These are phyloP conservation scores for Onychorhynchus coronatus DNA, from an alignment of 2,113 vertebrate genomes.

Conservation along the genomic window DNA sequence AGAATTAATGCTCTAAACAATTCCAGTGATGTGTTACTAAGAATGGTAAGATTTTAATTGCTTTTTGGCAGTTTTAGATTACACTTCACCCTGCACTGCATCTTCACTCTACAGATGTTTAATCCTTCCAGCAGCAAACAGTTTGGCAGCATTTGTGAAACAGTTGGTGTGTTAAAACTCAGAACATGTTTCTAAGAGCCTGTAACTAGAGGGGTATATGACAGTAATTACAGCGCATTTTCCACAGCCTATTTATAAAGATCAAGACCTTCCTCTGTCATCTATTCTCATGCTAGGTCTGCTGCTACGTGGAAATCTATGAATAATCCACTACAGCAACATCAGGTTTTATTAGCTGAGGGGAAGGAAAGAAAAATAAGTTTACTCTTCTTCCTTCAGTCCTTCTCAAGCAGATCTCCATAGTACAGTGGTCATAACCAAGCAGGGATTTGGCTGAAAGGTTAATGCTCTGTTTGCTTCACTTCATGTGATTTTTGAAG, in stretches of 20 bases:
- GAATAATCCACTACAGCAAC: background rate
- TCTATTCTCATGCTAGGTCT: background rate
- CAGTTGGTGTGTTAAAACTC: slow-evolving; percentile 51
- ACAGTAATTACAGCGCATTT: background rate
- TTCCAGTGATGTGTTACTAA: slow-evolving; percentile 10
- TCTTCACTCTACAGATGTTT: slow-evolving; percentile 67
- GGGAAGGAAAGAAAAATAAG: background rate
- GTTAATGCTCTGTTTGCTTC: background rate
- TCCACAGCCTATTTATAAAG: background rate
- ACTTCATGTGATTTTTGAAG: background rate
- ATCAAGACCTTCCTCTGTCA: background rate
- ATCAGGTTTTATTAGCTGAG: background rate
- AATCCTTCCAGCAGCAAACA: slow-evolving; percentile 33
- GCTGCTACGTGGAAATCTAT: background rate
- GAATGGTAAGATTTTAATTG: slow-evolving; percentile 65
- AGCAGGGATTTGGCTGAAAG: background rate
- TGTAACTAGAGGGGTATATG: background rate
- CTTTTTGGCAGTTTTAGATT: slow-evolving; percentile 49
- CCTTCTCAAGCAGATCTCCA: background rate
- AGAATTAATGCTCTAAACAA: background rate
- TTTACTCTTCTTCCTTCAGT: background rate
- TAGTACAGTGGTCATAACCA: background rate
- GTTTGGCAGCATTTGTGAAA: slow-evolving; percentile 51
- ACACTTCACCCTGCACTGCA: slow-evolving; percentile 36
- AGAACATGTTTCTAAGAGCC: slow-evolving; percentile 43